Base-by-base conservation (phyloP, 1,140 invertebrate species). In the Halictus rubicundus region DNA sequence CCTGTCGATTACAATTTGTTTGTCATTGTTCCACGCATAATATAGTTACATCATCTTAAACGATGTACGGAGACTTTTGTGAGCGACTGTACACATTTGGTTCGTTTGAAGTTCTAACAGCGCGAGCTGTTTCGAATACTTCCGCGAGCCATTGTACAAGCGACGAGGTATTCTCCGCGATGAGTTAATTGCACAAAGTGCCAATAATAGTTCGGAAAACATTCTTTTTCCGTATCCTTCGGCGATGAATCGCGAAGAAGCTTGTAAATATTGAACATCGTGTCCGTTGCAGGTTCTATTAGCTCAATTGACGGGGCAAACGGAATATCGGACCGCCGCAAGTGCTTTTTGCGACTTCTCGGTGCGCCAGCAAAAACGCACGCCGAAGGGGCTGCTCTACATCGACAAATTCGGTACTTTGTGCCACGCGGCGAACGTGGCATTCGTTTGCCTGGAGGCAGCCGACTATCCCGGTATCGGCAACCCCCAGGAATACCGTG, bases 371-470 rank as follows among this genome's bases (percentile, higher is more conserved):
- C 93, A 94, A 73, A 93, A 91, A 66, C 89, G 91, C 60, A 95
- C 95, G 0, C 94, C 94, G 0, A 94, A 94, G 76, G 95, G 95
- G 16, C 88, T 95, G 4, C 80, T 95, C 12, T 95, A 94, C 88
- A 93, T 95, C 68, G 92, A 94, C 63, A 93, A 94, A 82, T 94
- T 92, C 79, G 94, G 95, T n/a, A 94, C 94, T 21, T 89, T 95
- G 25, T 92, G 94, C 60, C 94, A 94, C 75, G 94, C 94, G 4
- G 93, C 94, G 6, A 95, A 95, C 83, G 93, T 94, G 23, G 95
- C 94, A 2, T 95, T 95, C 84, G 82, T 95, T 61, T 95, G 94
- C 68, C 88, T 94, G 19, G 90, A 94, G 90, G 94, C 93, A 0
- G 94, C 94, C 0, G 90, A 94, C 76, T 83, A 76, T 80, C 57